Conservation (phyloP, 1,140 invertebrate genomes). For the Berghia stephanieae region DNA sequence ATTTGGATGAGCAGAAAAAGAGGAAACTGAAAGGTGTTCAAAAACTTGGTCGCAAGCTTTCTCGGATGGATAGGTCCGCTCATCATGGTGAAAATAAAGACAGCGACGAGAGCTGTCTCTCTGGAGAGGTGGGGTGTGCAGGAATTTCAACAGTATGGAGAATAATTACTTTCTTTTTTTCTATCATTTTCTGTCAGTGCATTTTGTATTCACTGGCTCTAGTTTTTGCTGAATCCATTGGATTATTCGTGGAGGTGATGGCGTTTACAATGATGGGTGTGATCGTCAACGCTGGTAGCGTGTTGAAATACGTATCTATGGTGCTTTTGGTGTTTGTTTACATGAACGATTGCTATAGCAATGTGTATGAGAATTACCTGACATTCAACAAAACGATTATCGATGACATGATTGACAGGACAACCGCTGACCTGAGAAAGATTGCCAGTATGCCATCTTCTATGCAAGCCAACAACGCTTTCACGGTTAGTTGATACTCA, state of each 20-base stretch:
- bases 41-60: conserved; percentile 40
- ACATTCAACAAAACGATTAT: conserved; percentile 62
- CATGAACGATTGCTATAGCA: conserved; percentile 65
- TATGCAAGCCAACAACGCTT: conserved; percentile 61
- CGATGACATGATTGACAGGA: conserved; percentile 60
- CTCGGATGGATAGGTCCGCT: conserved; percentile 49
- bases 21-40: conserved; percentile 37
- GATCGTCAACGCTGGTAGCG: conserved; percentile 63
- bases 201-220: conserved; percentile 55
- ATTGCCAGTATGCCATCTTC: conserved; percentile 60
- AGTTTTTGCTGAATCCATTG: conserved; percentile 57
- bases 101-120: conserved; percentile 38
- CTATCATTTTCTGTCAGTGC: conserved; percentile 51
- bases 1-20: conserved; percentile 34
- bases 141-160: conserved; percentile 39
- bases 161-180: conserved; percentile 43
- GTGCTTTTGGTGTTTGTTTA: conserved; percentile 62
- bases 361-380: conserved; percentile 64
- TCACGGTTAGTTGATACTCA: conserved; percentile 39
- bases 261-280: conserved; percentile 66
- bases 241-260: conserved; percentile 58
- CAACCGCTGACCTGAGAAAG: conserved; percentile 60
- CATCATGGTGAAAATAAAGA: conserved; percentile 35
- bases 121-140: conserved; percentile 37
- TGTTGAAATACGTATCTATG: conserved; percentile 62